Base-by-base conservation (phyloP, 2,888 invertebrate species). In the Coleophora deauratella region DNA sequence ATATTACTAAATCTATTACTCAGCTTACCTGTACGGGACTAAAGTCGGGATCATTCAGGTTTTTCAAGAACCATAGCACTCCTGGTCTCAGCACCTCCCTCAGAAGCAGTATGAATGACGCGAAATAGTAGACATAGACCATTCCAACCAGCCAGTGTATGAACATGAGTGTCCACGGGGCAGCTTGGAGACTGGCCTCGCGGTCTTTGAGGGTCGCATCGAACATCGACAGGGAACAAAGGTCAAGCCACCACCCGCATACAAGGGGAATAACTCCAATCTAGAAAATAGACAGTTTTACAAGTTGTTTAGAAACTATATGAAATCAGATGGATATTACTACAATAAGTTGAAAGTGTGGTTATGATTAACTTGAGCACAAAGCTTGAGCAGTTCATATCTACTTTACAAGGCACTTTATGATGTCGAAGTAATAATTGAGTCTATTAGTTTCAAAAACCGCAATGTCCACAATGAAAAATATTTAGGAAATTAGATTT, bases 71-170 rank as follows among this genome's bases (percentile, higher is more conserved):
- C 99, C 99, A 99, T 2, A 99, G 86, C 0, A 99, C 98, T 0
- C 99, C 99, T 0, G 99, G 99, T 40, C 99, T 88, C 31, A 99
- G 72, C 0, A 98, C 96, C 78, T 99, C 99, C 40, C 99, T 87
- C 15, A 99, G 76, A 2, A 99, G 85, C 12, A 97, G 87, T 34
- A 99, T 95, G 67, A 97, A 99, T 0, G 98, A 98, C 7, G 99
- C 99, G 68, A 99, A 99, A 81, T 99, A 99, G 77, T 99, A 99
- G 10, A 99, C 98, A 67, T 98, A 99, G 28, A 95, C 95, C 98
- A 99, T 99, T 44, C 99, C 99, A 7, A 98, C 95, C 33, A 99
- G 90, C 99, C 99, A 99, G 72, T 99, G 99, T 41, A 99, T 93
- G 69, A 99, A 99, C 88, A 99, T 95, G 1, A 97, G 96, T 0